Evolutionary conservation across 2,113 vertebrate genomes (phyloP).

Genomic region (Marcusenius ussheri): DNA sequence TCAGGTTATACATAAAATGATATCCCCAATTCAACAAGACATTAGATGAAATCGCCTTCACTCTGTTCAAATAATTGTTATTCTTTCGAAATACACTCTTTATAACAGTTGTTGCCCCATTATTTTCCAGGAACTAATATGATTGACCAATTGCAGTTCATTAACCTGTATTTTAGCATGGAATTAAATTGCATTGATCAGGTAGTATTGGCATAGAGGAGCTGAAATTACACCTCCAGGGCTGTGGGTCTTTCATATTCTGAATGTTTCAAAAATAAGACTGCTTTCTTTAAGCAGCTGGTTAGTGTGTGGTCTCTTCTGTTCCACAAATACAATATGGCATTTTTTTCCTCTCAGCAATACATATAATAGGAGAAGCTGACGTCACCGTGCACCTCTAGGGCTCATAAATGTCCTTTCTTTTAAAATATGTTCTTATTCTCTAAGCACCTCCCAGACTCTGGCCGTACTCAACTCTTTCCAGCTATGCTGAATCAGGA

Average conservation of each 20-base stretch:
- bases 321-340: neutral
- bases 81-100: neutral
- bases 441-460: slow-evolving; percentile 12
- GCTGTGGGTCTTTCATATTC: neutral
- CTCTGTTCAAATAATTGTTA: neutral
- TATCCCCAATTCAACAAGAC: neutral
- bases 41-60: neutral
- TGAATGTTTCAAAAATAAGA: neutral
- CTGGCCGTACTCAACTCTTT: neutral
- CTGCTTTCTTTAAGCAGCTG: neutral
- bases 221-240: neutral
- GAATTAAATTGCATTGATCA: neutral
- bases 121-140: neutral
- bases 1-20: neutral
- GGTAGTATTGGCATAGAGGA: neutral
- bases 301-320: neutral
- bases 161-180: neutral
- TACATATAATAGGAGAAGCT: neutral
- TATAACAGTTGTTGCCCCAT: neutral
- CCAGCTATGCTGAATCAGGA: slow-evolving; percentile 33
- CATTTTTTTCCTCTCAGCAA: neutral
- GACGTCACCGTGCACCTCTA: neutral
- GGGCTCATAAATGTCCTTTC: neutral
- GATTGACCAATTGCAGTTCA: neutral
- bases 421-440: neutral